Conservation (phyloP, 2,113 vertebrate species). For the Ceyx melanurus region DNA sequence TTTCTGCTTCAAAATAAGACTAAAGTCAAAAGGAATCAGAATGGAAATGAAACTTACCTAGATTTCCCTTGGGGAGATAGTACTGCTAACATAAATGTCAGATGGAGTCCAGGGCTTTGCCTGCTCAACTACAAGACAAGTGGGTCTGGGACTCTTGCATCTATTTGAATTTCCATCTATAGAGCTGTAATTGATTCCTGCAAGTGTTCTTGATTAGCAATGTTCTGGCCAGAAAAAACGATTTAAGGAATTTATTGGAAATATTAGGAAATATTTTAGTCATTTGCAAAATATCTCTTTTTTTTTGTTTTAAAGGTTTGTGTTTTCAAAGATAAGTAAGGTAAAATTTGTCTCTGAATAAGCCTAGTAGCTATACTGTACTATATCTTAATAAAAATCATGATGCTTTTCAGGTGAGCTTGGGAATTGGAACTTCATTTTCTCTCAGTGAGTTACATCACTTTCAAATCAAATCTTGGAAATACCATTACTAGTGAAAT, state of each 20-base stretch:
- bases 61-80: neutral
- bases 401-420: neutral
- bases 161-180: neutral
- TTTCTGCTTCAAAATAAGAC: conserved; percentile 4
- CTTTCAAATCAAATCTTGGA: neutral
- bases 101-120: neutral
- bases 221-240: neutral
- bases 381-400: neutral
- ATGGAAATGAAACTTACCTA: neutral
- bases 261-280: neutral
- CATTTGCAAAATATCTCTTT: neutral
- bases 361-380: neutral
- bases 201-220: neutral
- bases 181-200: neutral
- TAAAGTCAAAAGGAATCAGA: conserved; percentile 5
- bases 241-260: neutral
- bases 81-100: conserved; percentile 8
- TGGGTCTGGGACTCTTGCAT: neutral
- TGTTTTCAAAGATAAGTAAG: neutral
- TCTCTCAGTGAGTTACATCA: neutral
- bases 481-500: neutral
- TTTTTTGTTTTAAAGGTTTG: neutral
- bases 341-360: neutral
- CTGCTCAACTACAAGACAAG: neutral
- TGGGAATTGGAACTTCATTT: neutral